Percentiles rank a stretch among this genome's conserved stretches.
Conservation (phyloP, 2,113 vertebrate species). For the Bolborhynchus lineola region DNA sequence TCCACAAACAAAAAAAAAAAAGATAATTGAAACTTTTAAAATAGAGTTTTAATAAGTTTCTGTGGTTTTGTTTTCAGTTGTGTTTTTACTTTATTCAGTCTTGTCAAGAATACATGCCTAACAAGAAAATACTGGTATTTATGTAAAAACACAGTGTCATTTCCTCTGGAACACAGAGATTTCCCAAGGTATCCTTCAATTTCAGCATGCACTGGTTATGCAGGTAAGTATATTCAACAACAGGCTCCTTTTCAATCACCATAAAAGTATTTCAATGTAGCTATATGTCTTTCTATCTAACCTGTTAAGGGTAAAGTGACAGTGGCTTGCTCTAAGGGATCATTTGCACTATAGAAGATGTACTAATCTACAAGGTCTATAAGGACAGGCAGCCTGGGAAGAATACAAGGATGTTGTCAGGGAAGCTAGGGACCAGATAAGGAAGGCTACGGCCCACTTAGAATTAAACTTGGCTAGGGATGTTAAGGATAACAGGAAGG, state of each 20-base stretch:
- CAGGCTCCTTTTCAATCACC: not conserved
- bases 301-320: not conserved
- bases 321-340: not conserved
- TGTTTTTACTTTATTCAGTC: not conserved
- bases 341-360: not conserved
- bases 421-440: too few relatives aligned
- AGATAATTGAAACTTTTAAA: not conserved
- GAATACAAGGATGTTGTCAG: too few relatives aligned
- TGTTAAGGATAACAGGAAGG: too few relatives aligned
- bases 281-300: not conserved
- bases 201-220: not conserved
- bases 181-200: not conserved
- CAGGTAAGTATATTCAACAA: not conserved
- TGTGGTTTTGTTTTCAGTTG: not conserved
- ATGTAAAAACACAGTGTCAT: not conserved
- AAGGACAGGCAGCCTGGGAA: too few relatives aligned
- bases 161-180: not conserved
- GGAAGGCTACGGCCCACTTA: too few relatives aligned
- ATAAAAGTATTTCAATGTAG: not conserved
- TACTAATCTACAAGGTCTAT: not conserved
- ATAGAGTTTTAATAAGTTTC: not conserved
- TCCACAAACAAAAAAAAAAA: not conserved
- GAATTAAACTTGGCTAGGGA: too few relatives aligned
- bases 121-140: not conserved
- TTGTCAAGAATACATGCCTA: not conserved